Base-by-base conservation (phyloP, 2,797 vertebrate genomes). In the Avahi laniger region DNA sequence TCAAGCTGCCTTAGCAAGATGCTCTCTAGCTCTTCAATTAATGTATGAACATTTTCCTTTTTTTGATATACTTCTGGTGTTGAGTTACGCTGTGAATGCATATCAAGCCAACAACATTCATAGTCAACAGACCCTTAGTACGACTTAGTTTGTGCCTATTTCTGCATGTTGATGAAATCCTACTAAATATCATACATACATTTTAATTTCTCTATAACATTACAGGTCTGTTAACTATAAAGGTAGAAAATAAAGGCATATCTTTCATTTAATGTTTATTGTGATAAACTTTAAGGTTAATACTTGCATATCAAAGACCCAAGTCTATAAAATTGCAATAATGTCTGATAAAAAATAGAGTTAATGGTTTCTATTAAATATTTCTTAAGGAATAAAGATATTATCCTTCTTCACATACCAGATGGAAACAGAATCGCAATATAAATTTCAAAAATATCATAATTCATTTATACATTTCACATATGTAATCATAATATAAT, bases 11-110 rank as follows among this genome's bases (percentile, higher is more conserved):
- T 52, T 41, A 84, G 4, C 73, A 67, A 80, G 78, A 70, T 90
- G 50, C 81, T 97, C 81, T 97, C 89, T 81, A 81, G 22, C 43
- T 94, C 70, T 7, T 86, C 93, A 88, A 54, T 38, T 95, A 87
- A 61, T 57, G 92, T 6, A 82, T 33, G 28, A 91, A 76, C 26
- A 50, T 79, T 85, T 90, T 81, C 33, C n/a, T 80, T 78, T 88
- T 89, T 61, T 89, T 89, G 82, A 95, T 91, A 96, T 28, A 93
- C 28, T 97, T 97, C 72, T 93, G 54, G 20, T 41, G 87, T 20
- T 88, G 28, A 93, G 72, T 91, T 94, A 72, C 24, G 78, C 26
- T 93, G 52, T 43, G 85, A 91, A 22, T 41, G 97, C 89, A 33
- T 96, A 70, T 41, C 87, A 97, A 91, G 48, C 35, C 54, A 96